phyloP scores from a whole-genome alignment of 2,113 vertebrate genomes.

The Coptodon bakossiorum region DNA sequence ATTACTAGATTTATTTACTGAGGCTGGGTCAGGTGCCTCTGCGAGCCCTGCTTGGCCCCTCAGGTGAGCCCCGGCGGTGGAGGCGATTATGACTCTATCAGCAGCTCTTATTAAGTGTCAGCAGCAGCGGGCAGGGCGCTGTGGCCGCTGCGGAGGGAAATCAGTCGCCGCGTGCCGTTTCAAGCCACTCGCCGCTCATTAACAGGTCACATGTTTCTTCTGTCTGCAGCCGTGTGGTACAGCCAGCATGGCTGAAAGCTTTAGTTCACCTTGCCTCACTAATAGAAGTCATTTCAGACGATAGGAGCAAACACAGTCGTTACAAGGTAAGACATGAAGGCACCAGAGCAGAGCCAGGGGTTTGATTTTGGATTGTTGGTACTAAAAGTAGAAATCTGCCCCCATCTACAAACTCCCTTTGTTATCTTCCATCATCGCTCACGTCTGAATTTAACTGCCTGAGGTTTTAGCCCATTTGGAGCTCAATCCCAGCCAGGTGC shows the following conservation, averaged over 20 bases:
- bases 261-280: not conserved
- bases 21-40: not conserved
- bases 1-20: conserved; percentile 27
- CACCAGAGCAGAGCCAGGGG: not conserved
- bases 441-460: not conserved
- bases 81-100: conserved; percentile 21
- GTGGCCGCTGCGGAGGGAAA: not conserved
- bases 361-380: not conserved
- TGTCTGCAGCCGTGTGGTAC: not conserved
- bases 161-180: not conserved
- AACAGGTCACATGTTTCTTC: not conserved
- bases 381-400: not conserved
- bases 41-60: not conserved
- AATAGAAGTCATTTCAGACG: not conserved
- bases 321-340: not conserved
- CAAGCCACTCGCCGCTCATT: not conserved
- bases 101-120: conserved; percentile 14
- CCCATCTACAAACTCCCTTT: not conserved
- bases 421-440: not conserved
- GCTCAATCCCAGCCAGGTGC: conserved; percentile 20
- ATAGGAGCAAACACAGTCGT: not conserved
- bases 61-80: not conserved
- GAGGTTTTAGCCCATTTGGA: conserved; percentile 4
- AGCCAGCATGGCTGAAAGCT: not conserved
- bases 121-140: not conserved